Conservation (phyloP, 2,888 invertebrate genomes). For the Eurois occulta region DNA sequence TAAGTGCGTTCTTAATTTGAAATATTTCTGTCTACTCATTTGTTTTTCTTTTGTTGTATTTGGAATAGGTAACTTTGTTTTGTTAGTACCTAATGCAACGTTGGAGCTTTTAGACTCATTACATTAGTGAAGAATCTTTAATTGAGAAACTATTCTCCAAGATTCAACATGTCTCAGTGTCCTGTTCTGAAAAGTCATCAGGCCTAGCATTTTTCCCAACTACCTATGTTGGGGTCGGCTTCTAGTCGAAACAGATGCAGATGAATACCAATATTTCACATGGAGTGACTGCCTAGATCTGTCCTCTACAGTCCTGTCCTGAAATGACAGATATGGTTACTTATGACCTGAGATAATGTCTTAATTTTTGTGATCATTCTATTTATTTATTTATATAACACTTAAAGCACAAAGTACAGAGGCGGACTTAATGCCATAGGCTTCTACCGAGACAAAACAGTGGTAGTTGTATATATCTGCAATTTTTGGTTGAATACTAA, state of each 20-base stretch:
- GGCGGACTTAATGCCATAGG: no score
- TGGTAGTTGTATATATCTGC: no score
- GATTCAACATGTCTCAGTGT: not conserved
- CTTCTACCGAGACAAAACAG: no score
- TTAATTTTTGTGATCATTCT: no score
- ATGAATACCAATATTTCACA: not conserved
- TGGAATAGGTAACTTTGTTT: constrained; percentile 5
- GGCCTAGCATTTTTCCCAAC: not conserved
- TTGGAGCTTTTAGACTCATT: not conserved
- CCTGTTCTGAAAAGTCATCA: not conserved
- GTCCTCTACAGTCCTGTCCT: not conserved
- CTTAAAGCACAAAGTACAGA: no score
- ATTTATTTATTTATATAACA: no score
- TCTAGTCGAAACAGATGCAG: not conserved
- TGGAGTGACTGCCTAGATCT: not conserved
- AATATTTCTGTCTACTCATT: constrained; percentile 16
- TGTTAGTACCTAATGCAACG: constrained; percentile 11
- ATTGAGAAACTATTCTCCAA: not conserved
- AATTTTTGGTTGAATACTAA: no score
- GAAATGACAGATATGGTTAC: not conserved
- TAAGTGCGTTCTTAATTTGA: constrained; percentile 54
- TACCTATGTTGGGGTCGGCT: not conserved
- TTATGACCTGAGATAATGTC: not conserved
- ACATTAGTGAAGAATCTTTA: not conserved
- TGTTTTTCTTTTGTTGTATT: constrained; percentile 34